These are phyloP conservation scores for Trichacis sp. DNA, from an alignment of 2,888 invertebrate genomes.

Conservation along the genomic window DNA sequence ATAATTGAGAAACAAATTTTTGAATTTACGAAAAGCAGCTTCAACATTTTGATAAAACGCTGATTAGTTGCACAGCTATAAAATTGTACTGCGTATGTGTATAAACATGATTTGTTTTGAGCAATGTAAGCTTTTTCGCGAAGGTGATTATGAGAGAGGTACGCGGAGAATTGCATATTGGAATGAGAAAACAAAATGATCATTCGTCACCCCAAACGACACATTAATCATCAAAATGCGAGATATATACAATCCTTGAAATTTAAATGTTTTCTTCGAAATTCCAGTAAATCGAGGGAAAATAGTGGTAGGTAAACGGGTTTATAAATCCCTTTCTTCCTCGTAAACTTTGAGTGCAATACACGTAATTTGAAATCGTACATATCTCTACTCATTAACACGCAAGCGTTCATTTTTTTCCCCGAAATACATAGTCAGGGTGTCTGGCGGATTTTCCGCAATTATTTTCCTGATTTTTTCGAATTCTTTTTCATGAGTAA, in stretches of 20 bases:
- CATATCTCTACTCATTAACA: constrained; percentile 31
- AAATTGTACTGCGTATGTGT: constrained; percentile 32
- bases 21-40: constrained; percentile 26
- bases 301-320: constrained; percentile 67
- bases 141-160: constrained; percentile 5
- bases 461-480: too few relatives aligned
- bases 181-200: constrained; percentile 20
- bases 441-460: too few relatives aligned
- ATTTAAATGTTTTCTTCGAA: constrained; percentile 64
- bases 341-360: constrained; percentile 60
- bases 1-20: too few relatives aligned
- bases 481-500: too few relatives aligned
- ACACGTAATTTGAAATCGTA: constrained; percentile 53
- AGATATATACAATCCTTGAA: constrained; percentile 51
- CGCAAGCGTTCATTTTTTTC: constrained; percentile 26
- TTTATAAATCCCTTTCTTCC: constrained; percentile 60
- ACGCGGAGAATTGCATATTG: constrained; percentile 24
- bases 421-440: too few relatives aligned
- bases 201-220: constrained; percentile 21
- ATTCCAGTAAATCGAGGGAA: constrained; percentile 68
- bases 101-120: constrained; percentile 9
- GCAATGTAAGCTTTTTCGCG: neutral
- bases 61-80: constrained; percentile 42
- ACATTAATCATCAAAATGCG: constrained; percentile 42
- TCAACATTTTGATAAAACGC: constrained; percentile 35